These are phyloP conservation scores for Mya arenaria DNA, from an alignment of 1,140 invertebrate genomes.

Conservation along the genomic window DNA sequence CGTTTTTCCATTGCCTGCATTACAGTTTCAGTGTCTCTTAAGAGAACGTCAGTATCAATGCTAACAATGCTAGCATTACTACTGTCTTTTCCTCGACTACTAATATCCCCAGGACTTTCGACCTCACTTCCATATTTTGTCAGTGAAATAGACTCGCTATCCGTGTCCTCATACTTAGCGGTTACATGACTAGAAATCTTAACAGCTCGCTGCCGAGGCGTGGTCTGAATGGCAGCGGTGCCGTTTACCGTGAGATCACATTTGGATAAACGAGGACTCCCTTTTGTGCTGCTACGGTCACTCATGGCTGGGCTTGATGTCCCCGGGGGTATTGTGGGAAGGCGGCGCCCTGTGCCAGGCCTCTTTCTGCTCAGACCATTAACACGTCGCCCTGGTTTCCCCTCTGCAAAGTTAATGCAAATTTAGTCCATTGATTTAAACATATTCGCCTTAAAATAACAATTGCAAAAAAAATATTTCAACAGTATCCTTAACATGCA, in stretches of 20 bases:
- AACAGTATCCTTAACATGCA: too few species aligned
- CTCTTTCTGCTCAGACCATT: constrained; percentile 71
- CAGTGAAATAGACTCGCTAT: constrained; percentile 62
- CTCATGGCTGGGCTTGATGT: constrained; percentile 70
- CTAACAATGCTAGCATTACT: constrained; percentile 63
- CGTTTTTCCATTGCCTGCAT: constrained; percentile 83
- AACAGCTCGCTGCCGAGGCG: constrained; percentile 55
- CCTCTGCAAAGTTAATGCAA: constrained; percentile 24
- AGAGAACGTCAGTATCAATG: constrained; percentile 82
- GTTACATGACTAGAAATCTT: constrained; percentile 67
- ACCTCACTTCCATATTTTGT: constrained; percentile 61
- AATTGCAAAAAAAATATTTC: too few species aligned
- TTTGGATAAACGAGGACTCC: constrained; percentile 38
- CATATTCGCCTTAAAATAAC: too few species aligned
- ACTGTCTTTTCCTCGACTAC: constrained; percentile 24
- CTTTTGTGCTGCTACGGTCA: constrained; percentile 65
- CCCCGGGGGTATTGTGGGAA: constrained; percentile 75
- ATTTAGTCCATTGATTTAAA: too few species aligned
- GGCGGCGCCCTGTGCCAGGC: constrained; percentile 77
- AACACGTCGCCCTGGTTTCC: constrained; percentile 59
- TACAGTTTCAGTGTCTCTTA: constrained; percentile 83
- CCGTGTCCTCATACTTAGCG: constrained; percentile 59
- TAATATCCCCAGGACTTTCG: constrained; percentile 16
- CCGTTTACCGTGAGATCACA: constrained; percentile 30
- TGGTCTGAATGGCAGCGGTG: constrained; percentile 42